A percentile compares a stretch with the other conserved stretches of the same genome.
phyloP scores from a whole-genome alignment of 2,888 invertebrate species.

The Rhagonycha lutea region DNA sequence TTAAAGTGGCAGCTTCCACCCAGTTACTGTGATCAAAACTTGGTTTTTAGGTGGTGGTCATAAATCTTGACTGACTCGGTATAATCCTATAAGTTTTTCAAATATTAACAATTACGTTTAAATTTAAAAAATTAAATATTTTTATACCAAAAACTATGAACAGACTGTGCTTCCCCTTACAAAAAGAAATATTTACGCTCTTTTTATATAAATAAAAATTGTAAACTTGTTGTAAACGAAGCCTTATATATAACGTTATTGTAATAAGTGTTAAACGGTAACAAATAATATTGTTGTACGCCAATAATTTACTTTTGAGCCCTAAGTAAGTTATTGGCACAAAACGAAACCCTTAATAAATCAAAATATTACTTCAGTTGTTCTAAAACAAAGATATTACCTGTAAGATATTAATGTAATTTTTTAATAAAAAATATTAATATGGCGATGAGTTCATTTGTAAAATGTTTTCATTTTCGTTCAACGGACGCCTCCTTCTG shows the following conservation, averaged over 20 bases:
- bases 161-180: conserved; percentile 24
- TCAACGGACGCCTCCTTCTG: not conserved
- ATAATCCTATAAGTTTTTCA: not conserved
- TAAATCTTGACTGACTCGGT: not conserved
- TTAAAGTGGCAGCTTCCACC: not conserved
- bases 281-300: not conserved
- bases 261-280: conserved; percentile 4
- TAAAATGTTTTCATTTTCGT: not conserved
- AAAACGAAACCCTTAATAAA: conserved; percentile 6
- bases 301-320: conserved; percentile 27
- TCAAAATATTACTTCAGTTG: conserved; percentile 13
- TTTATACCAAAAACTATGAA: conserved; percentile 19
- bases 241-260: conserved; percentile 17
- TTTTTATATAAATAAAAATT: not conserved
- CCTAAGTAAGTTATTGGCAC: conserved; percentile 23
- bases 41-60: not conserved
- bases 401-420: conserved; percentile 27
- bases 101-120: not conserved
- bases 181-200: conserved; percentile 4
- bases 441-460: not conserved
- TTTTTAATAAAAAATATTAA: conserved; percentile 19
- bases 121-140: conserved; percentile 16
- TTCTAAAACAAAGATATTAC: conserved; percentile 21
- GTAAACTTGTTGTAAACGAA: conserved; percentile 13
- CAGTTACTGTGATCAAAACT: not conserved